Base-by-base conservation (phyloP, 2,113 vertebrate species). In the Chamaetylas fuelleborni region DNA sequence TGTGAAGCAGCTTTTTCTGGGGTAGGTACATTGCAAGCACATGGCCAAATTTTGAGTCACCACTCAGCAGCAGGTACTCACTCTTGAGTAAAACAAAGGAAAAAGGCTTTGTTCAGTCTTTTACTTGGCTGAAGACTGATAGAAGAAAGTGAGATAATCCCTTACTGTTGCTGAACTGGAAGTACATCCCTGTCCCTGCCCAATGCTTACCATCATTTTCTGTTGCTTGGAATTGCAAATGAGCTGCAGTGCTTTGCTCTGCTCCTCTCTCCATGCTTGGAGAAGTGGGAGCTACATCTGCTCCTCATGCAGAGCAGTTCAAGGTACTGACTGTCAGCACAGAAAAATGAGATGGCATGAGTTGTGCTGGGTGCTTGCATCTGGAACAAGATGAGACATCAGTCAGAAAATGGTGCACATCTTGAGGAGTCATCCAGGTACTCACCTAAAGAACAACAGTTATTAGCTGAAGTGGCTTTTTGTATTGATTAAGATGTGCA, bases 281-380 rank as follows among this genome's bases (percentile, higher is more conserved):
- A 6, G 34, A 67, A 74, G 77, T 66, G 69, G 84, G 87, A 86
- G 81, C 89, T 91, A 0, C 93, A 64, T 82, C 92, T 93, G 90
- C 79, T 94, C 36, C 67, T 86, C 20, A 2, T 5, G 47, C n/a
- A 82, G 88, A 85, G 2, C 57, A 13, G 58, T 48, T 19, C 60
- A 15, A 4, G 56, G 48, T 14, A 4, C 71, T 71, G 74, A 6
- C 56, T 87, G 77, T 33, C 53, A 57, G 90, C n/a, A 60, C 38
- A 14, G 85, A 14, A 69, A 90, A 92, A 47, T 7, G 50, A 61
- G 94, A 20, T 42, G 31, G 62, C 33, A 4, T 2, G 72, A 31
- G 67, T 12, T 69, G 36, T 86, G 31, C 88, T 69, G 73, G 45
- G 36, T 67, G 36, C 40, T 28, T 91, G 20, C 61, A 12, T 36